Base-by-base conservation (phyloP, 2,888 invertebrate genomes). In the Tethea ocularis region DNA sequence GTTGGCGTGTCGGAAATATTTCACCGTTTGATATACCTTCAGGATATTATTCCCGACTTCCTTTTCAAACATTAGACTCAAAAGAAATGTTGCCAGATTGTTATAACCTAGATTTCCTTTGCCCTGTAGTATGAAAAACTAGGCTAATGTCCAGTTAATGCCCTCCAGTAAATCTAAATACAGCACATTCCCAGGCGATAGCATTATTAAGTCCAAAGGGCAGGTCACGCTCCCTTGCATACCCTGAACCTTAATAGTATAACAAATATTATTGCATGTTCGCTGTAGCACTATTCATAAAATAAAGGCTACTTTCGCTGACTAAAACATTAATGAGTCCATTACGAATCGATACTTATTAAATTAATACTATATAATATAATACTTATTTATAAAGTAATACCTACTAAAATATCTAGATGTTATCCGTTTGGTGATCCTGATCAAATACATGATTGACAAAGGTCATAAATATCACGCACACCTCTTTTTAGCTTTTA, bases 1-100 rank as follows among this genome's bases (percentile, higher is more conserved):
- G 83, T 63, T 87, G 68, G 86, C 86, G 84, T 88, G 87, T 74
- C 63, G 68, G 67, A 79, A 80, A 74, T 85, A 69, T 82, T 86
- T 82, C 86, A 77, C 85, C 78, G 76, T 72, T 70, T 71, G n/a
- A n/a, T n/a, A 74, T 76, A 71, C 79, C 84, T 77, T 67, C 66
- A 68, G 80, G 64, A 65, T 70, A 57, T 67, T 69, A 61, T 62
- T 58, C 17, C 54, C 22, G 61, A 66, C 61, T 71, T 69, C 65
- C 65, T 61, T 59, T 60, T 58, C 57, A 38, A 33, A 33, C 23
- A 6, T 22, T 52, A 13, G n/a, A n/a, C n/a, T 23, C 15, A 6
- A 17, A 41, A 10, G 29, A 2, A 41, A 17, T 41, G 10, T 10
- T 29, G 29, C 29, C 29, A 41, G 17, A 41, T 41, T 17, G 20